A percentile compares a stretch with the other conserved stretches of the same genome.
Conservation (phyloP, 2,113 vertebrate species). For the Pituophis catenifer region DNA sequence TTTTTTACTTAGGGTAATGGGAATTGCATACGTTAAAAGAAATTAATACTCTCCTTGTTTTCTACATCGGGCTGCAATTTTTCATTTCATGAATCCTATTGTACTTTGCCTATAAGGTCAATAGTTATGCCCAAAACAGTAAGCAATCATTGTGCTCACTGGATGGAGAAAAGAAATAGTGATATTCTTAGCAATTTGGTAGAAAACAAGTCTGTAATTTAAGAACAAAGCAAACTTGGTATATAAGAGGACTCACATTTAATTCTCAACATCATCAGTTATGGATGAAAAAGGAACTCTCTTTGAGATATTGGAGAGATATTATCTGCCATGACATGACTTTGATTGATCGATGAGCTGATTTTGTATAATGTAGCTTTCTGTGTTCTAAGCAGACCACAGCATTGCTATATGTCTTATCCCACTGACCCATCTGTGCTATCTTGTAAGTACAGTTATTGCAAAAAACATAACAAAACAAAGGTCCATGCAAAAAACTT, state of each 20-base stretch:
- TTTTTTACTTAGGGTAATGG: slow-evolving; percentile 4
- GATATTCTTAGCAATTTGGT: neutral
- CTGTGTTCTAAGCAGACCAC: neutral
- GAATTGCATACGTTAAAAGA: neutral
- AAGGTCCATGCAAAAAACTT: neutral
- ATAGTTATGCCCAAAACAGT: neutral
- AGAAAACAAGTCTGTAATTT: neutral
- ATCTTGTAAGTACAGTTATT: neutral
- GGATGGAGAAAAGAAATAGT: neutral
- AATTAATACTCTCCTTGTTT: slow-evolving; percentile 6
- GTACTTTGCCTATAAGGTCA: neutral
- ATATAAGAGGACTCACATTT: neutral
- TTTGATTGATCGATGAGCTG: neutral
- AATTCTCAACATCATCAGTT: neutral
- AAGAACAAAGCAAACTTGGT: neutral
- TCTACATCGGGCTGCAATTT: neutral
- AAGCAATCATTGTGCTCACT: neutral
- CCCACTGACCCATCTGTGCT: neutral
- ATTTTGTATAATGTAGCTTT: neutral
- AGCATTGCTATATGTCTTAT: neutral
- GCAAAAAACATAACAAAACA: neutral
- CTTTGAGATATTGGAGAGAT: neutral
- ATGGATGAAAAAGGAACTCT: neutral
- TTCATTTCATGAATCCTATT: neutral
- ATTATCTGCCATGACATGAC: neutral